Conservation (phyloP, 2,113 vertebrate species). For the Limanda limanda region DNA sequence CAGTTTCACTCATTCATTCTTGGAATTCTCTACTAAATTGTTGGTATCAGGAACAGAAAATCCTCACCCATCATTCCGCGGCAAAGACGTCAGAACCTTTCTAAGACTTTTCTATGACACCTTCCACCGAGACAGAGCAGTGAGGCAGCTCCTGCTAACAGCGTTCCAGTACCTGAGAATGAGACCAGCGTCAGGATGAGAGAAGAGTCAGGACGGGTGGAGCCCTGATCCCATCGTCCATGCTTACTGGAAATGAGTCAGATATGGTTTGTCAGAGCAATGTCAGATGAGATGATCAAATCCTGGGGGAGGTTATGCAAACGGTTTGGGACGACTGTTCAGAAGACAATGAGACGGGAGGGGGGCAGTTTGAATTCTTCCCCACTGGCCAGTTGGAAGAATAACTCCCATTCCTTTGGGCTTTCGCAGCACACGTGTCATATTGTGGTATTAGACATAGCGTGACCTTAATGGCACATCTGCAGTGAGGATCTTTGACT, state of each 20-base stretch:
- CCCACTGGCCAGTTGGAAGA: conserved; percentile 39
- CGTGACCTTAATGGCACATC: conserved; percentile 41
- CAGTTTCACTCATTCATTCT: conserved; percentile 12
- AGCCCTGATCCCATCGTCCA: conserved; percentile 60
- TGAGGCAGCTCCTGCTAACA: conserved; percentile 83
- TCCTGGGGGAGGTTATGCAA: conserved; percentile 60
- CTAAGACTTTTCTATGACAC: conserved; percentile 82
- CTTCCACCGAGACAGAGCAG: conserved; percentile 84
- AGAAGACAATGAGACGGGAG: conserved; percentile 36
- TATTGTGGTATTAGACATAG: conserved; percentile 28
- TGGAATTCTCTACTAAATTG: conserved; percentile 47
- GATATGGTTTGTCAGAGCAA: conserved; percentile 72
- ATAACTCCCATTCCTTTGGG: conserved; percentile 25
- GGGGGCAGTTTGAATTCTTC: conserved; percentile 41
- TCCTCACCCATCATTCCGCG: conserved; percentile 79
- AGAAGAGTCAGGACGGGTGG: conserved; percentile 61
- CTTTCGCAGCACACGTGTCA: conserved; percentile 28
- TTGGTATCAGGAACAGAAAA: conserved; percentile 70
- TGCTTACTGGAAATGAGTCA: conserved; percentile 67
- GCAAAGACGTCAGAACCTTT: conserved; percentile 77
- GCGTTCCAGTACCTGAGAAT: conserved; percentile 83
- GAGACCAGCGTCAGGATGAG: conserved; percentile 79
- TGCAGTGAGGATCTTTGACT: conserved; percentile 39
- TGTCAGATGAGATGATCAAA: conserved; percentile 76
- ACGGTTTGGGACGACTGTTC: conserved; percentile 31